phyloP scores from a whole-genome alignment of 1,140 invertebrate genomes.

The Solen grandis region DNA sequence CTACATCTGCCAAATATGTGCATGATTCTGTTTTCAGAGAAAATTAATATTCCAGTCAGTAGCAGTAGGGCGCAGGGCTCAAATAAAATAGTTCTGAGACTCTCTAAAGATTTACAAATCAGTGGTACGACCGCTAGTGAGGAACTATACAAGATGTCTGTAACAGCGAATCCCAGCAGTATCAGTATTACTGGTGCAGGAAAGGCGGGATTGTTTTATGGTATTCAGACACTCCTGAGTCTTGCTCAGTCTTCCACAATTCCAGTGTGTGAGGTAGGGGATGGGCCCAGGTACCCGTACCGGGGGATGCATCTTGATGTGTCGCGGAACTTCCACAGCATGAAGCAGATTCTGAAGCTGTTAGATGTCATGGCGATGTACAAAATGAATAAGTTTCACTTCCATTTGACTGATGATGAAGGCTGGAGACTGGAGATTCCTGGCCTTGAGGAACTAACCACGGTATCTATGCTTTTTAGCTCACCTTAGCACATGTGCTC shows the following conservation, averaged over 20 bases:
- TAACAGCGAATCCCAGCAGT: constrained; percentile 42
- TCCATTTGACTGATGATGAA: constrained; percentile 79
- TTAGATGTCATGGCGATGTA: constrained; percentile 76
- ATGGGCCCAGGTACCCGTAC: constrained; percentile 72
- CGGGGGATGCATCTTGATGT: constrained; percentile 78
- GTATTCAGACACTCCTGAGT: constrained; percentile 69
- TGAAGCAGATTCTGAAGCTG: constrained; percentile 66
- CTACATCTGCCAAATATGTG: too few relatives aligned
- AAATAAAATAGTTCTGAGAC: constrained; percentile 13
- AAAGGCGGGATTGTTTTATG: constrained; percentile 69
- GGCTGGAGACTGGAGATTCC: constrained; percentile 77
- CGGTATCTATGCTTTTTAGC: constrained; percentile 67
- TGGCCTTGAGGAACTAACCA: constrained; percentile 73
- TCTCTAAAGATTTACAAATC: constrained; percentile 30
- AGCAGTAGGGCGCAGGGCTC: constrained; percentile 27
- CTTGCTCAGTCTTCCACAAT: constrained; percentile 50
- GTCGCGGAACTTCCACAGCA: constrained; percentile 72
- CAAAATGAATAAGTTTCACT: constrained; percentile 77
- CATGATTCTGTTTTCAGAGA: too few relatives aligned
- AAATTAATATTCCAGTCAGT: constrained; percentile 2
- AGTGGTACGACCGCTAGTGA: background rate
- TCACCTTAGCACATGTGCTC: too few relatives aligned
- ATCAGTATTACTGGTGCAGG: constrained; percentile 54
- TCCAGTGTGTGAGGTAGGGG: constrained; percentile 58
- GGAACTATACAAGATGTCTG: constrained; percentile 62